Conservation (phyloP, 2,888 invertebrate genomes). For the Melangyna quadrimaculata region DNA sequence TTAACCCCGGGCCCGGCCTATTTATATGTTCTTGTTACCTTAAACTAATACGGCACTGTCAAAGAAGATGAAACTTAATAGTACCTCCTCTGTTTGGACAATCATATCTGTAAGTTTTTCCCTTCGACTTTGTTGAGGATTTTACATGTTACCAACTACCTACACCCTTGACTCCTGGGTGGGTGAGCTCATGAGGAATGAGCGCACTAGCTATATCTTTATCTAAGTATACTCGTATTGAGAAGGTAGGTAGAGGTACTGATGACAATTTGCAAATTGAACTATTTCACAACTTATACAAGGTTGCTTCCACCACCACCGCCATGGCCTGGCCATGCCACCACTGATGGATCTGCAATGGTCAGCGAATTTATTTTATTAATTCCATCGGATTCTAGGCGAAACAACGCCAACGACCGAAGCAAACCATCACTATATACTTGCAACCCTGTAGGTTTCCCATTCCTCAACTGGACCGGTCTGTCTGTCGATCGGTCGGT, state of each 20-base stretch:
- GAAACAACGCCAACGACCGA: conserved; percentile 47
- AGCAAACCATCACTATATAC: not conserved
- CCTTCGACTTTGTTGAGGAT: conserved; percentile 8
- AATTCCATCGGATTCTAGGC: conserved; percentile 59
- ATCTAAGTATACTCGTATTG: too few species aligned
- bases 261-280: conserved; percentile 68
- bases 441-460: conserved; percentile 62
- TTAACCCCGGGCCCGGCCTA: not conserved
- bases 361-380: conserved; percentile 56
- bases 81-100: conserved; percentile 20
- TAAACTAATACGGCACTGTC: not conserved
- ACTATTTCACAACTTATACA: conserved; percentile 62
- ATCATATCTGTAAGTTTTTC: conserved; percentile 9
- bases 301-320: conserved; percentile 15
- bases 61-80: conserved; percentile 32
- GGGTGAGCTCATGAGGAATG: conserved; percentile 39
- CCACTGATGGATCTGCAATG: conserved; percentile 13
- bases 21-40: not conserved
- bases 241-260: conserved; percentile 8
- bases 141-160: conserved; percentile 36
- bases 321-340: not conserved
- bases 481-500: not conserved
- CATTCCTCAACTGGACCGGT: conserved; percentile 44
- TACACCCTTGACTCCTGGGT: conserved; percentile 25
- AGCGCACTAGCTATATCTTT: not conserved